Base-by-base conservation (phyloP, 1,140 invertebrate genomes). In the Bombus impatiens region DNA sequence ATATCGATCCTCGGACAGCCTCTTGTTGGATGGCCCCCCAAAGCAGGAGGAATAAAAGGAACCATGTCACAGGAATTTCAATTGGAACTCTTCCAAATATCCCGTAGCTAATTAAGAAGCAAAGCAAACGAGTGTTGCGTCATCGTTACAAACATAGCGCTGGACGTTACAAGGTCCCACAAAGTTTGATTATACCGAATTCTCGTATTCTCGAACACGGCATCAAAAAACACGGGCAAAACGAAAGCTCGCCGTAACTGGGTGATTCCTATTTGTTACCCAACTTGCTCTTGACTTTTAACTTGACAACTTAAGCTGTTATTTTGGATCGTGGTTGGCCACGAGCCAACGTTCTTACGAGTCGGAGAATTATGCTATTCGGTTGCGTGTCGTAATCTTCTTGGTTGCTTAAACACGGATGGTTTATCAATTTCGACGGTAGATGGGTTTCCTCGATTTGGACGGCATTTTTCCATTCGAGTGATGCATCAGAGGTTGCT, bases 71-170 rank as follows among this genome's bases (percentile, higher is more conserved):
- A 2, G 2, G 35, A 77, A 59, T 77, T 40, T 4, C 35, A 59
- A 77, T 35, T 77, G 75, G 75, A 77, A 59, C 35, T 10, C 35
- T 77, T 77, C 75, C 75, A 77, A 77, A 37, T 13, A n/a, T n/a
- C 13, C 13, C 25, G 18, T 18, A 15, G 13, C 8, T 77, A 77
- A 77, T 77, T 77, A 59, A 35, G 25, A 18, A 9, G 35, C 9
- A 40, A 40, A n/a, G 53, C 8, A 25, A n/a, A 59, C 53, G 75
- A 37, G 53, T 28, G 18, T 57, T 76, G n/a, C 74, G 15, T 76
- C 32, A 76, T 53, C 47, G 53, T 77, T 22, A 22, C 1, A 22
- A 22, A 53, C 18, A 53, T 53, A 22, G 18, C 18, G 18, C 15
- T 22, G 18, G 6, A 53, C 18, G 47, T 53, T 59, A 77, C 35